phyloP scores from a whole-genome alignment of 2,888 invertebrate genomes.

The Automeris io region DNA sequence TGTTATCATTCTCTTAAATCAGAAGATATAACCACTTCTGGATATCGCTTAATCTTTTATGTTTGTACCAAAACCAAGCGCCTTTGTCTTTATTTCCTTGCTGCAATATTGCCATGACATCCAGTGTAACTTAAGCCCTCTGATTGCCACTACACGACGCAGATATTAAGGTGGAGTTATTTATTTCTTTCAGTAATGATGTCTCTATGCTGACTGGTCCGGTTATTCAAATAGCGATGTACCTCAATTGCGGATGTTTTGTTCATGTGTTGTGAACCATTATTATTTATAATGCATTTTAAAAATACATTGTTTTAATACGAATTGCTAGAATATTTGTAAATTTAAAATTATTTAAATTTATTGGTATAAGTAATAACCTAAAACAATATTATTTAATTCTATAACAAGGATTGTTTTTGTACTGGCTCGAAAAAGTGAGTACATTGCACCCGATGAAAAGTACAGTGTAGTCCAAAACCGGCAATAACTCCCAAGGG shows the following conservation, averaged over 20 bases:
- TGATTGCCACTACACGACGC: conserved; percentile 30
- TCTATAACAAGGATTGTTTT: too few relatives aligned
- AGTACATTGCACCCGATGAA: too few relatives aligned
- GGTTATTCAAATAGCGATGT: conserved; percentile 17
- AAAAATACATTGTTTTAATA: background rate
- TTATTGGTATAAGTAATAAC: too few relatives aligned
- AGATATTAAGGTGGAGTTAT: conserved; percentile 27
- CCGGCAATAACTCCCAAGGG: too few relatives aligned
- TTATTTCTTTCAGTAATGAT: conserved; percentile 31
- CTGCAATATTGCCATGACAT: conserved; percentile 53
- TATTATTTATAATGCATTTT: conserved; percentile 17
- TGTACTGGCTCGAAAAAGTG: too few relatives aligned
- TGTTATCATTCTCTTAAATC: too few relatives aligned
- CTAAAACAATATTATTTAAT: too few relatives aligned
- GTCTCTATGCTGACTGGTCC: conserved; percentile 32
- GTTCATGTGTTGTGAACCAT: conserved; percentile 24
- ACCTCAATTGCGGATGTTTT: conserved; percentile 27
- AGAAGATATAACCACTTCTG: too few relatives aligned
- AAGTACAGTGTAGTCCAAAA: too few relatives aligned
- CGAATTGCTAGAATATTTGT: too few relatives aligned
- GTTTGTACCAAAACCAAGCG: conserved; percentile 23
- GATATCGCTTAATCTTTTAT: conserved; percentile 4
- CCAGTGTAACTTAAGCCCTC: conserved; percentile 45
- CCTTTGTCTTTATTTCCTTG: conserved; percentile 51
- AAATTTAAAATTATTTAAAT: too few relatives aligned